phyloP scores from a whole-genome alignment of 2,797 vertebrate genomes.

The Peromyscus attwateri region DNA sequence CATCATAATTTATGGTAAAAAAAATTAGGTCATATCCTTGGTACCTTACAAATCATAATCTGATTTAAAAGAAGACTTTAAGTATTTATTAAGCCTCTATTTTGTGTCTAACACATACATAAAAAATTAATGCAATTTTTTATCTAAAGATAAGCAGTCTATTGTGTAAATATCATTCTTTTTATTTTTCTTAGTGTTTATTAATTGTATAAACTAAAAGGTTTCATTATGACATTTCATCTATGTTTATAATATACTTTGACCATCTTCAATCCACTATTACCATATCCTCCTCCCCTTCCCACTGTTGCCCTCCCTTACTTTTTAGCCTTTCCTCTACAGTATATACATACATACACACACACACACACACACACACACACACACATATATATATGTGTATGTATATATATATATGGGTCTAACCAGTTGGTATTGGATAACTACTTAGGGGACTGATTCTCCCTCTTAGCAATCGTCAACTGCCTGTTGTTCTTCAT shows the following conservation, averaged over 20 bases:
- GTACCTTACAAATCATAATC: neutral
- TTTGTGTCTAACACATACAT: neutral
- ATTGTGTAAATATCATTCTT: neutral
- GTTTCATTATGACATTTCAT: neutral
- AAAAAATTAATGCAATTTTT: neutral
- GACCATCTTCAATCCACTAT: neutral
- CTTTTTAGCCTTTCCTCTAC: no score
- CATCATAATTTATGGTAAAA: neutral
- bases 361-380: no score
- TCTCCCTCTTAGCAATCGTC: neutral
- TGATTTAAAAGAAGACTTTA: constrained; percentile 39
- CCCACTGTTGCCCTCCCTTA: no score
- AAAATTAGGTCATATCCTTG: neutral
- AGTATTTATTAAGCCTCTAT: neutral
- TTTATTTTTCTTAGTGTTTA: neutral
- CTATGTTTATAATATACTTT: neutral
- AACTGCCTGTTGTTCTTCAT: no score
- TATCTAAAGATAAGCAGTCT: neutral
- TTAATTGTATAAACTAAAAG: neutral
- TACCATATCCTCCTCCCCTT: neutral
- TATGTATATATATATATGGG: no score
- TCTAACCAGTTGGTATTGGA: no score
- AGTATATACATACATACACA: no score
- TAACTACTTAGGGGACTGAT: neutral
- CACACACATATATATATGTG: no score